A percentile compares a stretch with the other conserved stretches of the same genome.
Conservation (phyloP, 1,140 invertebrate genomes). For the Pseudachorutes palmiensis region DNA sequence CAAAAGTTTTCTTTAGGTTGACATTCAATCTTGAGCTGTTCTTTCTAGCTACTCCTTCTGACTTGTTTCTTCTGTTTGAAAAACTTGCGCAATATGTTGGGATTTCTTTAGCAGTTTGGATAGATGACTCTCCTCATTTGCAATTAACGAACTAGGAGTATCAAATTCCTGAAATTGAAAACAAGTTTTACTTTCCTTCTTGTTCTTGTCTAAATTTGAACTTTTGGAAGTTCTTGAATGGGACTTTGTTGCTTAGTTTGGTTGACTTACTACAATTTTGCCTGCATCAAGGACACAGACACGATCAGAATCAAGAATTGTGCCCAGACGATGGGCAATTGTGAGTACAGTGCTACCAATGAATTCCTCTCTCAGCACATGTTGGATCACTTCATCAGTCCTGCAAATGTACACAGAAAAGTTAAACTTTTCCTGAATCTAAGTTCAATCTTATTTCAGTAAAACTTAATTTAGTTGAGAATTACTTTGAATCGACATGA, state of each 20-base stretch:
- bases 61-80: no score
- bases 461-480: neutral
- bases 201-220: neutral
- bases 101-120: neutral
- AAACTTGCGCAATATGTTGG: no score
- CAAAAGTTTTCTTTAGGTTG: no score
- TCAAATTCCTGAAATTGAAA: neutral
- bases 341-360: constrained; percentile 68
- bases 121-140: neutral
- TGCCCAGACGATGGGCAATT: constrained; percentile 72
- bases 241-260: neutral
- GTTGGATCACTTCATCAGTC: constrained; percentile 61
- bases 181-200: no score
- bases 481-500: constrained; percentile 41
- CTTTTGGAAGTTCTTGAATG: neutral
- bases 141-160: neutral
- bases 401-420: constrained; percentile 27
- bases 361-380: constrained; percentile 63
- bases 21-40: no score
- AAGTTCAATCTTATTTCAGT: neutral
- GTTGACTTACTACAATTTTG: constrained; percentile 44
- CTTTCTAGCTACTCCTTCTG: no score
- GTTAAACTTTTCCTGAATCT: neutral
- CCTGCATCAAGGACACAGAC: constrained; percentile 65
- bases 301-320: constrained; percentile 55